phyloP scores from a whole-genome alignment of 2,113 vertebrate species.

The Rafetus swinhoei region DNA sequence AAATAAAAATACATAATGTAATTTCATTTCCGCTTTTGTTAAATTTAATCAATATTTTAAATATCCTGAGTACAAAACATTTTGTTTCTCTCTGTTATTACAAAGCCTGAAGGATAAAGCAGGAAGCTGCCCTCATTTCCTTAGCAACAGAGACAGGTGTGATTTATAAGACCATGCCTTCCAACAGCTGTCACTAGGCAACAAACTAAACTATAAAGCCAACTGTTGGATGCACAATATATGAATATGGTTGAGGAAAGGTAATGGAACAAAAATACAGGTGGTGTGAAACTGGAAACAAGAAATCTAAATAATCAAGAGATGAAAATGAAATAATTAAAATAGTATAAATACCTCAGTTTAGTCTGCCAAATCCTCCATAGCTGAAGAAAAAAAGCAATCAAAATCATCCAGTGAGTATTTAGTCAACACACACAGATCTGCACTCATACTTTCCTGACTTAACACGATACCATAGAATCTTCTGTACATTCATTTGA shows the following conservation, averaged over 20 bases:
- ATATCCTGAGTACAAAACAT: conserved; percentile 15
- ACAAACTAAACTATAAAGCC: conserved; percentile 54
- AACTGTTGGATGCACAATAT: not conserved
- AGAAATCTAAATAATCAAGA: not conserved
- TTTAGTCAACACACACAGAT: not conserved
- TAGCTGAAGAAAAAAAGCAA: not conserved
- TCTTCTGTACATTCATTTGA: not conserved
- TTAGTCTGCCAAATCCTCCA: not conserved
- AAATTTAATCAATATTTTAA: conserved; percentile 62
- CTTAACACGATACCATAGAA: fast-evolving
- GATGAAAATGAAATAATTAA: not conserved
- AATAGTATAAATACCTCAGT: not conserved
- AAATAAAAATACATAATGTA: not conserved
- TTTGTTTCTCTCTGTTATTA: conserved; percentile 28
- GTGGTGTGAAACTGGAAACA: not conserved
- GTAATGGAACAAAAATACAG: not conserved
- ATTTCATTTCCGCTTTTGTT: conserved; percentile 10
- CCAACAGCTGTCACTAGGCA: conserved; percentile 74
- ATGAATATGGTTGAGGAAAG: not conserved
- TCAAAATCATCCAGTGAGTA: not conserved
- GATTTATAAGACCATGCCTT: conserved; percentile 54
- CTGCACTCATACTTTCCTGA: not conserved
- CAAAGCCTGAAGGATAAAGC: conserved; percentile 59
- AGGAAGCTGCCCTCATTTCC: conserved; percentile 64
- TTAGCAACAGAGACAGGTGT: conserved; percentile 76